Conservation (phyloP, 2,113 vertebrate genomes). For the Pachyramphus minor region DNA sequence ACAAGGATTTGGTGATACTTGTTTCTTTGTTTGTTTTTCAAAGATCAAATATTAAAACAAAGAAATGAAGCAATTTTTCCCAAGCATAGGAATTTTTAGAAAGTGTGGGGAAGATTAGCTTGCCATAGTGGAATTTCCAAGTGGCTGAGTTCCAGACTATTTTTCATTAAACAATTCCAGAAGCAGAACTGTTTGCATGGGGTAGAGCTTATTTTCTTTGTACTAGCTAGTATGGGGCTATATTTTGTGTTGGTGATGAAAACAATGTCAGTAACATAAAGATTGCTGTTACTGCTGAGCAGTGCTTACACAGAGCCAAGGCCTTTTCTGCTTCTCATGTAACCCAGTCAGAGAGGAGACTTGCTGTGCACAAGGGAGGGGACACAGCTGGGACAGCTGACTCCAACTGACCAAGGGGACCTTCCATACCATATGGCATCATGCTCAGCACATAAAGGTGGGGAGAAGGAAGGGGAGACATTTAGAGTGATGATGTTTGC, state of each 20-base stretch:
- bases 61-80: not conserved
- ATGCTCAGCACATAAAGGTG: not conserved
- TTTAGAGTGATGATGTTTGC: not conserved
- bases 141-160: not conserved
- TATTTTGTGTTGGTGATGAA: not conserved
- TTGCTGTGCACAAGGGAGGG: not conserved
- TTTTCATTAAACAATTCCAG: not conserved
- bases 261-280: not conserved
- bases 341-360: not conserved
- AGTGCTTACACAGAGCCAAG: not conserved
- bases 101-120: not conserved
- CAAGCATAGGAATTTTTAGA: not conserved
- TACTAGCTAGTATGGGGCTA: rapidly evolving
- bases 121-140: not conserved
- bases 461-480: not conserved
- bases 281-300: not conserved
- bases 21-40: not conserved
- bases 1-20: not conserved
- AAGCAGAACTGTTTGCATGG: not conserved
- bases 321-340: not conserved
- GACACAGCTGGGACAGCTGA: rapidly evolving
- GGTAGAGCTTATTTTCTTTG: not conserved
- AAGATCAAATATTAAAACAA: not conserved
- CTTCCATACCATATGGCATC: not conserved
- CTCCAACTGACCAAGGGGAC: not conserved